Evolutionary conservation across 2,797 vertebrate species (phyloP).

Genomic region (Philypnodon macrostomus): DNA sequence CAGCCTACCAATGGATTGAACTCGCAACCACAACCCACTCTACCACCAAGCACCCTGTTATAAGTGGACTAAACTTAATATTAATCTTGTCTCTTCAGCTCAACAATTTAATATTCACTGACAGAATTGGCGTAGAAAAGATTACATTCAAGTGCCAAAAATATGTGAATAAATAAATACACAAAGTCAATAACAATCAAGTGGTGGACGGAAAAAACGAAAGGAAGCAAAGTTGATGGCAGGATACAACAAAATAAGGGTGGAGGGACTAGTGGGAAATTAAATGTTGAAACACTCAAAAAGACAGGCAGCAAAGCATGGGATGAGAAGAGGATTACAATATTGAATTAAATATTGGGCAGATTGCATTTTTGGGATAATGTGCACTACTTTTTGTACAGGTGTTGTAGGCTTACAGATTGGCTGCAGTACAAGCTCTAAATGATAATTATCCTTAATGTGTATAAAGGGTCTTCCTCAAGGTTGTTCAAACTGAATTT

Average conservation of each 20-base stretch:
- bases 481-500: not conserved
- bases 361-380: conserved; percentile 2
- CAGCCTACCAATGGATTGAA: too few species aligned
- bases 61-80: too few species aligned
- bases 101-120: too few species aligned
- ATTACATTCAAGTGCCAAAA: not conserved
- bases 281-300: conserved; percentile 26
- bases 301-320: conserved; percentile 9
- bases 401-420: too few species aligned
- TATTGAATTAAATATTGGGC: conserved; percentile 12
- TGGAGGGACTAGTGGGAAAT: conserved; percentile 43
- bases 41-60: too few species aligned
- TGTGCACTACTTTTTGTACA: conserved; percentile 5
- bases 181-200: conserved; percentile 13
- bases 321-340: conserved; percentile 3
- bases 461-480: conserved; percentile 6
- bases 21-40: too few species aligned
- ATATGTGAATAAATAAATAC: conserved; percentile 7
- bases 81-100: too few species aligned
- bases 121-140: too few species aligned
- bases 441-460: too few species aligned
- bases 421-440: too few species aligned
- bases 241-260: conserved; percentile 25
- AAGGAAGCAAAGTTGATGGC: conserved; percentile 20
- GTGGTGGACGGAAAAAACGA: conserved; percentile 4